These are phyloP conservation scores for Danio aesculapii DNA, from an alignment of 2,797 vertebrate genomes.

Conservation along the genomic window DNA sequence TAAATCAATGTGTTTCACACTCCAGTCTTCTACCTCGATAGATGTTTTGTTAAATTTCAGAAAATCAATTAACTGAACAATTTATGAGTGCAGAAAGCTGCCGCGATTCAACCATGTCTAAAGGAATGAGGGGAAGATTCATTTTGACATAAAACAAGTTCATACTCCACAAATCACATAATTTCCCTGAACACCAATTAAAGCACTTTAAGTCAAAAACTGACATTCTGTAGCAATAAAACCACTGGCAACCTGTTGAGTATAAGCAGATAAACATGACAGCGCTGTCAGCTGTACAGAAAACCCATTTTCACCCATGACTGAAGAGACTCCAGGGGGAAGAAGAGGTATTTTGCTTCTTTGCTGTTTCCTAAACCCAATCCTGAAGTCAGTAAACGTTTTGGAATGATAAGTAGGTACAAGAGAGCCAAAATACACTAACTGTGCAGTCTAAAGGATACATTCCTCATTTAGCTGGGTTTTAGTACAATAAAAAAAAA, in stretches of 20 bases:
- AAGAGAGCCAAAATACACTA: slow-evolving; percentile 37
- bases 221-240: slow-evolving; percentile 12
- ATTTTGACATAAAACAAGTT: slow-evolving; percentile 13
- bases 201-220: slow-evolving; percentile 10
- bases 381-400: slow-evolving; percentile 29
- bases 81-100: slow-evolving; percentile 11
- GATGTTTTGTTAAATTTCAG: not conserved
- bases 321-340: slow-evolving; percentile 6
- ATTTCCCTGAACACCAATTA: slow-evolving; percentile 19
- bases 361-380: slow-evolving; percentile 9
- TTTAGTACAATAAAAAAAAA: slow-evolving; percentile 49
- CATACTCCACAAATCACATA: slow-evolving; percentile 11
- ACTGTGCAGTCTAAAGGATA: slow-evolving; percentile 41
- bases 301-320: slow-evolving; percentile 27
- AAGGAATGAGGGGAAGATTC: slow-evolving; percentile 7
- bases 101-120: slow-evolving; percentile 8
- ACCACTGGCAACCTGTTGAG: slow-evolving; percentile 15
- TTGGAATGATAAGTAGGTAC: slow-evolving; percentile 32
- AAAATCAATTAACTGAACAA: slow-evolving; percentile 17
- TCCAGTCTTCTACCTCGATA: not conserved
- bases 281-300: slow-evolving; percentile 8
- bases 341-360: not conserved
- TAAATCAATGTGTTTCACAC: slow-evolving; percentile 37
- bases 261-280: slow-evolving; percentile 36
- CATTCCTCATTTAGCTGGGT: slow-evolving; percentile 56